Conservation (phyloP, 2,113 vertebrate genomes). For the Cyanistes caeruleus region DNA sequence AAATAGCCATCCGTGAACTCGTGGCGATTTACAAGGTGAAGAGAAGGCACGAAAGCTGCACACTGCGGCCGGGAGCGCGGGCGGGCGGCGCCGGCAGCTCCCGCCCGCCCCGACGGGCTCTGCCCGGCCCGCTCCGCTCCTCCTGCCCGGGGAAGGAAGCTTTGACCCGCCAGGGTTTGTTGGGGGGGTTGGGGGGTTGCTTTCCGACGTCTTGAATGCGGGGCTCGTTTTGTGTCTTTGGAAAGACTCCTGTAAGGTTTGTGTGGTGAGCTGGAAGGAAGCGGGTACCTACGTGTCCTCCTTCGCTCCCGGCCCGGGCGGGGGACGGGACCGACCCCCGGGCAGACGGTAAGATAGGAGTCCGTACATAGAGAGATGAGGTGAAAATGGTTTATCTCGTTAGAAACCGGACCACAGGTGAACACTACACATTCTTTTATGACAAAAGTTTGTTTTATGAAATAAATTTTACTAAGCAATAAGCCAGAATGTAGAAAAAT, state of each 20-base stretch:
- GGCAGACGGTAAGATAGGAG: conserved; percentile 72
- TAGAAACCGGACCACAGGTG: conserved; percentile 75
- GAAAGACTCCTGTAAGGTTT: conserved; percentile 54
- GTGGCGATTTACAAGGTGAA: conserved; percentile 97
- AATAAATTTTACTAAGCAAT: conserved; percentile 87
- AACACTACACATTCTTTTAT: conserved; percentile 84
- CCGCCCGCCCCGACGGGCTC: background rate
- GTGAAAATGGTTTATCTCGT: conserved; percentile 78
- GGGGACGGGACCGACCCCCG: conserved; percentile 25
- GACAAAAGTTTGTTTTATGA: conserved; percentile 86
- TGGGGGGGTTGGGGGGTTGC: background rate
- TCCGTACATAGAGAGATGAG: conserved; percentile 75
- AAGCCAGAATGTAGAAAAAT: conserved; percentile 89
- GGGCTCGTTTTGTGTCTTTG: conserved; percentile 57
- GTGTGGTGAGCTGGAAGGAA: conserved; percentile 66
- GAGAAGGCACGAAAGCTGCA: conserved; percentile 95
- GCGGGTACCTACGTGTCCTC: conserved; percentile 65
- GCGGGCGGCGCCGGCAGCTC: background rate
- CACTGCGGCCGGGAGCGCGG: conserved; percentile 69
- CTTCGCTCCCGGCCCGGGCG: conserved; percentile 46
- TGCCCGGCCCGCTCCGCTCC: background rate
- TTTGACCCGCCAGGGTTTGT: background rate
- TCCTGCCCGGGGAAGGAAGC: background rate
- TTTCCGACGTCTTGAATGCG: conserved; percentile 64
- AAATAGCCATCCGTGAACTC: conserved; percentile 95